Base-by-base conservation (phyloP, 2,113 vertebrate genomes). In the Corvus cornix region DNA sequence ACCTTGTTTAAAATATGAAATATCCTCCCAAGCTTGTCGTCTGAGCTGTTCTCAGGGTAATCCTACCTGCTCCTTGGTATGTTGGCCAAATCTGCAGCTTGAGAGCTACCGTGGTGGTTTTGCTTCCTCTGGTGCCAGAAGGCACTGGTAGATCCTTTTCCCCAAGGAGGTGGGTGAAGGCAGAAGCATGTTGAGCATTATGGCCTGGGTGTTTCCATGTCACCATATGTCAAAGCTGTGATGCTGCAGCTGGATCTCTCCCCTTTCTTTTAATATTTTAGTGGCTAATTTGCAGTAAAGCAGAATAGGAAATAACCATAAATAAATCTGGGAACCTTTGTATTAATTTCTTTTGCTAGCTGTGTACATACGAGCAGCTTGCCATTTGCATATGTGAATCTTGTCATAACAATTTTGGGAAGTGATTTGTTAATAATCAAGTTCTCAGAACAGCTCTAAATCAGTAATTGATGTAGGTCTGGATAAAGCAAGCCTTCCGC, bases 391-490 rank as follows among this genome's bases (percentile, higher is more conserved):
- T 98, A 97, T 97, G 97, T 97, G 97, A 91, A 97, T 96, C 97
- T 97, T 98, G 96, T 97, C 96, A 90, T 97, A 97, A 97, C 97
- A 83, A 90, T 98, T 97, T 97, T 59, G 60, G 96, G 96, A 98
- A 98, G 97, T 95, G 96, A 98, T 98, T 98, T 98, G 97, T 98
- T 98, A 97, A 98, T 97, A 97, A 98, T 98, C 97, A 96, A 97
- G 97, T 98, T 97, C 97, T 98, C 97, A 33, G 90, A 97, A 96
- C 95, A 97, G 97, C 97, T 97, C 96, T 98, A 98, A 97, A 97
- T 97, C 86, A 69, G 97, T 97, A 97, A 98, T 98, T 98, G 98
- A 98, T 97, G 95, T 95, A 94, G 95, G 95, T 91, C 96, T 98
- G 95, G 90, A 97, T 97, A 97, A 96, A 97, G 95, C 94, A 91